phyloP scores from a whole-genome alignment of 2,888 invertebrate genomes.

The Gandaritis pyraliata region DNA sequence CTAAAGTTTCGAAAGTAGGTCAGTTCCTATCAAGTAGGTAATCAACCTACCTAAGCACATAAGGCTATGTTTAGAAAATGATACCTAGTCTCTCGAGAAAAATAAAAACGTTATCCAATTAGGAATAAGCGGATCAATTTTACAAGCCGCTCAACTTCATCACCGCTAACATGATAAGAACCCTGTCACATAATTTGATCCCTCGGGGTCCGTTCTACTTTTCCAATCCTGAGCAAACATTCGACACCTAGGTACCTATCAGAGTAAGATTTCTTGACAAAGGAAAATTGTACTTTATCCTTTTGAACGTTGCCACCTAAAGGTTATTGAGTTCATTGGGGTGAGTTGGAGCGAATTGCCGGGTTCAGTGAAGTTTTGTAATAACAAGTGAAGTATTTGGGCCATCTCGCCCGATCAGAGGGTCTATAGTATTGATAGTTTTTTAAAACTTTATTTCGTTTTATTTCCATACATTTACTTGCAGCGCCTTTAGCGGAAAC shows the following conservation, averaged over 20 bases:
- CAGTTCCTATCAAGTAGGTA: too few species aligned
- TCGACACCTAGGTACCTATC: conserved; percentile 18
- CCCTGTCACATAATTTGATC: conserved; percentile 27
- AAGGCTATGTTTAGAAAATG: too few species aligned
- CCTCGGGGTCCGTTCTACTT: conserved; percentile 28
- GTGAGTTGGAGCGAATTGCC: conserved; percentile 3
- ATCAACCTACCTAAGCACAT: too few species aligned
- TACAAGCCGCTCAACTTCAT: conserved; percentile 13
- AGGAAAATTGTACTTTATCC: conserved; percentile 6
- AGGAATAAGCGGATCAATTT: conserved; percentile 26
- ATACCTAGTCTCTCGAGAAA: neutral
- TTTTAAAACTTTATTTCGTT: too few species aligned
- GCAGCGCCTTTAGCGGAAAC: too few species aligned
- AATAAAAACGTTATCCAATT: neutral
- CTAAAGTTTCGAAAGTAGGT: too few species aligned
- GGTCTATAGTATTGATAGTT: too few species aligned
- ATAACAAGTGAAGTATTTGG: neutral
- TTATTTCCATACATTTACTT: too few species aligned
- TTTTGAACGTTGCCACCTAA: conserved; percentile 2
- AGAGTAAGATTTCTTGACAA: conserved; percentile 10
- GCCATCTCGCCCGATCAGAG: too few species aligned
- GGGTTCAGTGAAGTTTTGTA: conserved; percentile 5
- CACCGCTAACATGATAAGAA: conserved; percentile 16
- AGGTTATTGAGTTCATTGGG: conserved; percentile 13
- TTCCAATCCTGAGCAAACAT: conserved; percentile 25